Conservation (phyloP, 2,888 invertebrate genomes). For the Mellilla xanthometata region DNA sequence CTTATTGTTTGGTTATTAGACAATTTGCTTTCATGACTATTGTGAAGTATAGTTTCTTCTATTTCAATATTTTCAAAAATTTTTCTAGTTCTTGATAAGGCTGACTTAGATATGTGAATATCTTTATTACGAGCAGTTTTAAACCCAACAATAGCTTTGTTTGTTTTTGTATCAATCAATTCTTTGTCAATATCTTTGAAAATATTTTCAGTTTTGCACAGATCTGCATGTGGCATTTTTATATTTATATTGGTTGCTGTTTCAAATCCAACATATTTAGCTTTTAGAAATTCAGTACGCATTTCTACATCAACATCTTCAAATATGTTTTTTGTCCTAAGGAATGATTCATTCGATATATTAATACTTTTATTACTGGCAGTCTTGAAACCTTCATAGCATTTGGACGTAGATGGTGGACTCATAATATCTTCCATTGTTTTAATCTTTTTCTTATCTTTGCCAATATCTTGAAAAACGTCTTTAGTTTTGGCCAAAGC, state of each 20-base stretch:
- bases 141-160: constrained; percentile 44
- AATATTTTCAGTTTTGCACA: too few species aligned
- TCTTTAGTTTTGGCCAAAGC: constrained; percentile 44
- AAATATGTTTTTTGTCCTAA: constrained; percentile 45
- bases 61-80: constrained; percentile 29
- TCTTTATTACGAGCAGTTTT: constrained; percentile 60
- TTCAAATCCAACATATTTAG: too few species aligned
- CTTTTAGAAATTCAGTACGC: too few species aligned
- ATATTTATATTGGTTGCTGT: too few species aligned
- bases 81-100: constrained; percentile 43
- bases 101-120: constrained; percentile 50
- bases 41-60: constrained; percentile 20
- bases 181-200: constrained; percentile 10
- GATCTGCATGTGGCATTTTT: too few species aligned
- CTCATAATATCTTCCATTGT: constrained; percentile 3
- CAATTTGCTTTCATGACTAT: constrained; percentile 33
- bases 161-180: neutral
- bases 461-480: constrained; percentile 44
- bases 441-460: neutral
- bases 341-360: constrained; percentile 47
- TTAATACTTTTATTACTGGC: constrained; percentile 56
- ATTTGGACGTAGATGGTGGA: constrained; percentile 13
- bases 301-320: constrained; percentile 11
- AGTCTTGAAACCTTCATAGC: constrained; percentile 51
- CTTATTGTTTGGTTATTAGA: too few species aligned